Conservation (phyloP, 2,113 vertebrate genomes). For the Melospiza melodia region DNA sequence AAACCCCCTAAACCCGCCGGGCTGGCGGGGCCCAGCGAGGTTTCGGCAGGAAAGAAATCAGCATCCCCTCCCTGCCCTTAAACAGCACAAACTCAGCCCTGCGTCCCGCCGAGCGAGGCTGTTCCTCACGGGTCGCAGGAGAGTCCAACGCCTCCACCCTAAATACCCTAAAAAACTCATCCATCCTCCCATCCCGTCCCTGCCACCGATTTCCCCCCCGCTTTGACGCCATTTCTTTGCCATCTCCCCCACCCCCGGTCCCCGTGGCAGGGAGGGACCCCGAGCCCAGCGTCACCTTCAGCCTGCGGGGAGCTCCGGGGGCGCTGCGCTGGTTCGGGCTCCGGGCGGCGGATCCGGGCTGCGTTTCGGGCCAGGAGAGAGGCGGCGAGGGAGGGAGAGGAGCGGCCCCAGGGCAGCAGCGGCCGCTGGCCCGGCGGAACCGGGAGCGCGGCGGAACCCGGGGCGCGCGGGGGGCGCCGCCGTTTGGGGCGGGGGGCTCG, state of each 20-base stretch:
- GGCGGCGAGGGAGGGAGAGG: fast-evolving
- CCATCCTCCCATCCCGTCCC: background rate
- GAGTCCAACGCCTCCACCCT: too few relatives aligned
- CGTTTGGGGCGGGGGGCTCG: background rate
- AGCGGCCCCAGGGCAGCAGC: background rate
- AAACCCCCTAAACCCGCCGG: background rate
- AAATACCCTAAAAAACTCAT: background rate
- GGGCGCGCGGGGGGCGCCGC: background rate
- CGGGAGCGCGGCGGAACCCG: background rate
- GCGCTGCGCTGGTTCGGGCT: fast-evolving
- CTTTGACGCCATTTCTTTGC: background rate
- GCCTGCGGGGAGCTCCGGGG: background rate
- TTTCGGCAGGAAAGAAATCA: background rate
- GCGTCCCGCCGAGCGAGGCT: fast-evolving
- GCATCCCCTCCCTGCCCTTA: background rate
- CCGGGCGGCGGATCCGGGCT: fast-evolving
- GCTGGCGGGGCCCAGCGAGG: background rate
- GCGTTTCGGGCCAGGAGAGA: background rate
- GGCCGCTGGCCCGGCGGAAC: background rate
- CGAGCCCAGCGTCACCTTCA: background rate
- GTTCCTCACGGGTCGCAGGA: background rate
- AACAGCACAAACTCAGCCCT: background rate
- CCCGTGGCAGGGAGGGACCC: background rate
- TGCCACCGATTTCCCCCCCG: fast-evolving
- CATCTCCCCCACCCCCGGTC: background rate